Percentiles rank a stretch among this genome's conserved stretches.
These are phyloP conservation scores for Dynastes hyllus DNA, from an alignment of 2,888 invertebrate species.

Conservation along the genomic window DNA sequence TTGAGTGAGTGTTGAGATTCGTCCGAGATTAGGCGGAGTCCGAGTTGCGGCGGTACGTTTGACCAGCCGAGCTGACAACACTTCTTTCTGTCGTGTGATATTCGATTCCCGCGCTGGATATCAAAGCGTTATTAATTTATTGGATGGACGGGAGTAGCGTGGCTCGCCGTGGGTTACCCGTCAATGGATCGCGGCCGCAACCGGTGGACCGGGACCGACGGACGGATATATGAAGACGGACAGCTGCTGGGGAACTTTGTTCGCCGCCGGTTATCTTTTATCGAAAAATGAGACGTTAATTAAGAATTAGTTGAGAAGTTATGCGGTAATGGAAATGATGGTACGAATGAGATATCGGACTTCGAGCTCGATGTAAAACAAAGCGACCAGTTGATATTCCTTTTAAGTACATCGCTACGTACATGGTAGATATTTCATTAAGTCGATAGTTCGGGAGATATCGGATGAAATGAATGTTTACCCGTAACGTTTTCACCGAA, in stretches of 20 bases:
- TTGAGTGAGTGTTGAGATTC: constrained; percentile 69
- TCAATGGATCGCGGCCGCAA: background rate
- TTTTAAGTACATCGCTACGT: background rate
- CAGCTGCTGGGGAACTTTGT: background rate
- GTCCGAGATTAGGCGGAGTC: constrained; percentile 65
- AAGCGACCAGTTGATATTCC: constrained; percentile 2
- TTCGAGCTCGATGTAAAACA: constrained; percentile 7
- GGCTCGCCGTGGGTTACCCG: background rate
- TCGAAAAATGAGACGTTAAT: constrained; percentile 45
- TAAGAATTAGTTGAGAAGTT: constrained; percentile 31
- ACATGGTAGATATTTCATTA: constrained; percentile 8
- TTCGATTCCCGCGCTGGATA: constrained; percentile 65
- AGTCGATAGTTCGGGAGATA: background rate
- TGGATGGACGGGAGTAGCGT: constrained; percentile 50
- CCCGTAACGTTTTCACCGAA: too few species aligned
- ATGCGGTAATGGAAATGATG: constrained; percentile 24
- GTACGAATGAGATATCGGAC: constrained; percentile 24
- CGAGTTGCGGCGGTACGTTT: constrained; percentile 64
- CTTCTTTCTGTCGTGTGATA: constrained; percentile 61
- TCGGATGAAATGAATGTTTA: background rate
- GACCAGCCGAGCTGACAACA: constrained; percentile 64
- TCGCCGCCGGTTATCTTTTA: constrained; percentile 14
- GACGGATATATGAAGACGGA: constrained; percentile 10
- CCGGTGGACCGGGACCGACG: background rate
- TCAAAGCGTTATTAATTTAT: constrained; percentile 64